Evolutionary conservation across 2,797 vertebrate genomes (phyloP), one percentile per base, ranked within the genome.

Genomic region (Geotrypetes seraphini): DNA sequence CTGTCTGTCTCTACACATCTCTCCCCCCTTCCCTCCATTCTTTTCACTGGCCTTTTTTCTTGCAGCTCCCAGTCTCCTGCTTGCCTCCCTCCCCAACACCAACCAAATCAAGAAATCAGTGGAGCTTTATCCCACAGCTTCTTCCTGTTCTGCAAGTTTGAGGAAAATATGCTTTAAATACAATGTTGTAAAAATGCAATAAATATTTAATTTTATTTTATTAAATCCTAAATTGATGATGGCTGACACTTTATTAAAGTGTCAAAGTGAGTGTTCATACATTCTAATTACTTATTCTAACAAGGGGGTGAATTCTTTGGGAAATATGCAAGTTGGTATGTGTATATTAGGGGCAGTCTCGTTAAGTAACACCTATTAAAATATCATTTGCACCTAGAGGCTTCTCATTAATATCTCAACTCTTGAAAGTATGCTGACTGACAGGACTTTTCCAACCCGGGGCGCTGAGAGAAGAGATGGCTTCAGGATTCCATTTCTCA

Each of bases 351-450:
- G 73, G 69, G 61, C 24, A 44, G 60, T 78, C 73, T 73, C 37
- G 72, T 79, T 86, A 89, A 89, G 84, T 92, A 90, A 92, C 91
- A 95, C 92, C 91, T 92, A 92, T 95, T 96, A 97, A 88, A 89
- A 89, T 67, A 76, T 86, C 83, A 92, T 97, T 96, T 91, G 85
- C 92, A 95, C 90, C 89, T 90, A 68, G 75, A 91, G 90, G 92
- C 90, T 87, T 79, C 92, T 96, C 91, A 93, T 96, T 96, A 96
- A 87, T 90, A 86, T 85, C 86, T 80, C 69, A 66, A 79, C 83
- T 77, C 71, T 85, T 69, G 76, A 74, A 88, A 83, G 76, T 75
- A 70, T 33, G 38, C 81, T 71, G 81, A 84, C 89, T 88, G 77
- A 40, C 44, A 35, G 32, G 67, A 67, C 62, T 75, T 57, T 71